Evolutionary conservation across 2,888 invertebrate species (phyloP).

Genomic region (Rotaria sp.): DNA sequence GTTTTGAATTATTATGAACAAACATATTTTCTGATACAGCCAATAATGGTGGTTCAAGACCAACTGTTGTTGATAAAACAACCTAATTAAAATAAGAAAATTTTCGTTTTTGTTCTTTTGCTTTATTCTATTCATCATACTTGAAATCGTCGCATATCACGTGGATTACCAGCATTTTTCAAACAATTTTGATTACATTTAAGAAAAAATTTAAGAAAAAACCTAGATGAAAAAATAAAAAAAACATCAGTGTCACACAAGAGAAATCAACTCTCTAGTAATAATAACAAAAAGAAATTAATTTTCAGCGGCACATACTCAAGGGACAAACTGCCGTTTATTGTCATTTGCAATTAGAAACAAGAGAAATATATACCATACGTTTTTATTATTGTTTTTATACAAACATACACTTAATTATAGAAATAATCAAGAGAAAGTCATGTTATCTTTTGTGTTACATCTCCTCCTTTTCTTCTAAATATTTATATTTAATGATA

Average conservation of each 20-base stretch:
- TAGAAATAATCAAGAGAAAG: background rate
- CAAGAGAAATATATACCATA: background rate
- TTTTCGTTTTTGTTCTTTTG: background rate
- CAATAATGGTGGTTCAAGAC: constrained; percentile 86
- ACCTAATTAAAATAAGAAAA: constrained; percentile 68
- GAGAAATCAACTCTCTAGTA: background rate
- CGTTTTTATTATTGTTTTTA: background rate
- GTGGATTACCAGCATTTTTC: constrained; percentile 97
- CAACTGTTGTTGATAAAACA: constrained; percentile 89
- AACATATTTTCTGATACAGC: constrained; percentile 99
- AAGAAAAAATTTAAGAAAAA: constrained; percentile 98
- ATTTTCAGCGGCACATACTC: background rate
- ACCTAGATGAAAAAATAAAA: constrained; percentile 67
- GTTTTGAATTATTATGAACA: constrained; percentile 99
- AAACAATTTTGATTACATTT: constrained; percentile 99
- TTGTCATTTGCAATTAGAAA: constrained; percentile 14
- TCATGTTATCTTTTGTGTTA: background rate
- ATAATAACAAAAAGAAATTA: background rate
- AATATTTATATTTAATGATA: constrained; percentile 1
- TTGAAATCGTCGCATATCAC: constrained; percentile 99
- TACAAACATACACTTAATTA: background rate
- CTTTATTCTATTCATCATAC: constrained; percentile 58
- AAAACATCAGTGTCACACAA: background rate
- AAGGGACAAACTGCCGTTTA: background rate
- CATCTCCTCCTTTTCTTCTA: background rate